Evolutionary conservation across 1,140 invertebrate species (phyloP).

Genomic region (Leptestheria dahalacensis): DNA sequence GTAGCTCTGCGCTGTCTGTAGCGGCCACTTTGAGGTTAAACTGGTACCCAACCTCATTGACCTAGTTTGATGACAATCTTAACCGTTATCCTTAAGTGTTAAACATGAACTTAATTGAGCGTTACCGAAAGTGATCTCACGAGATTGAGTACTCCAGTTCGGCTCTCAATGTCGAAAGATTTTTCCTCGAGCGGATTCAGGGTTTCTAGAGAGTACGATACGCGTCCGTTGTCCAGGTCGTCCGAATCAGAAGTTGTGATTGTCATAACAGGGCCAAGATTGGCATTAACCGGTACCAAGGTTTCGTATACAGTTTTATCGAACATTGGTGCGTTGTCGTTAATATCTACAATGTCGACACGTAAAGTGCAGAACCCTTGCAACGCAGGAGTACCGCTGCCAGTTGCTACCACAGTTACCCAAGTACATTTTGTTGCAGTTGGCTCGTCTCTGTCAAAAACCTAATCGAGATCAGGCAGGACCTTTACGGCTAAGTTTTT

Average conservation of each 20-base stretch:
- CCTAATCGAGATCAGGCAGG: not conserved
- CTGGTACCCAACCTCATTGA: too few relatives aligned
- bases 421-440: constrained; percentile 65
- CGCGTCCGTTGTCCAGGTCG: constrained; percentile 50
- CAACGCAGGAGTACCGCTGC: constrained; percentile 64
- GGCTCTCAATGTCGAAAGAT: constrained; percentile 28
- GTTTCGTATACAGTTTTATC: not conserved
- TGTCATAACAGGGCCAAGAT: not conserved
- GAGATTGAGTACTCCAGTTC: not conserved
- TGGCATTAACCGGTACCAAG: not conserved
- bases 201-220: constrained; percentile 50
- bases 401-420: constrained; percentile 61
- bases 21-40: constrained; percentile 78
- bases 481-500: not conserved
- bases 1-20: constrained; percentile 61
- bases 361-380: constrained; percentile 77
- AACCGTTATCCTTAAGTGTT: too few relatives aligned
- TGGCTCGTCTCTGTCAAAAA: constrained; percentile 70
- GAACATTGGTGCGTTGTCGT: constrained; percentile 61
- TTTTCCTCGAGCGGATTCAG: constrained; percentile 66
- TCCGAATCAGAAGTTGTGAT: not conserved
- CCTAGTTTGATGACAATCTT: too few relatives aligned
- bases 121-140: not conserved
- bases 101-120: too few relatives aligned
- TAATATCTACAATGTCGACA: constrained; percentile 69